phyloP scores from a whole-genome alignment of 2,797 vertebrate genomes.

The Philypnodon macrostomus region DNA sequence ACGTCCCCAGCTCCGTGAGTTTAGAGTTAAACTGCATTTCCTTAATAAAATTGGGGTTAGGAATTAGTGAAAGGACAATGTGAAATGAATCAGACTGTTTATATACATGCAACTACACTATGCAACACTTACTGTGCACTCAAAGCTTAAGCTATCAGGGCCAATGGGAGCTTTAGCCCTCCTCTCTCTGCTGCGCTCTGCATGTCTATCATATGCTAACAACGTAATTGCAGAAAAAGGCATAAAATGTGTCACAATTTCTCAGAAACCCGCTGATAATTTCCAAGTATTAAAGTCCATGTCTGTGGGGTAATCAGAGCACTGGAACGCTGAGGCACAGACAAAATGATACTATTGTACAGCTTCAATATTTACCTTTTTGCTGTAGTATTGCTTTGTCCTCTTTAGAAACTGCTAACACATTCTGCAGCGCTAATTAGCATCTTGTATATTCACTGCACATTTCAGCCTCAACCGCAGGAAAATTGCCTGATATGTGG shows the following conservation, averaged over 20 bases:
- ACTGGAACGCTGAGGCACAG: conserved; percentile 23
- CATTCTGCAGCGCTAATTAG: conserved; percentile 61
- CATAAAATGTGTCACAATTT: conserved; percentile 35
- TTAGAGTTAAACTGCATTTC: conserved; percentile 48
- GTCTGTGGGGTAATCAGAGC: conserved; percentile 27
- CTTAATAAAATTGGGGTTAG: conserved; percentile 59
- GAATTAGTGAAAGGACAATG: conserved; percentile 62
- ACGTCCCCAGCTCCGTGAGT: conserved; percentile 44
- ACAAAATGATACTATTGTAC: conserved; percentile 41
- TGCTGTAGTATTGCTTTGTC: conserved; percentile 42
- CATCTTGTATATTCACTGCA: conserved; percentile 26
- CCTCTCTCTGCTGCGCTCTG: conserved; percentile 6
- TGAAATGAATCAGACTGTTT: conserved; percentile 53
- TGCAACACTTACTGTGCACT: conserved; percentile 45
- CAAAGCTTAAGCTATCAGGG: conserved; percentile 41
- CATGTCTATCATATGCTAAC: conserved; percentile 48
- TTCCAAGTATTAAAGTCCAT: conserved; percentile 39
- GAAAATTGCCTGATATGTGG: conserved; percentile 33
- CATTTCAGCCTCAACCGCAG: conserved; percentile 29
- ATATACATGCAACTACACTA: conserved; percentile 50
- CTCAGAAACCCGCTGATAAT: conserved; percentile 42
- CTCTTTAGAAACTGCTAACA: conserved; percentile 54
- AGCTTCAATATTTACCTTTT: conserved; percentile 61
- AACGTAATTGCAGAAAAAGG: conserved; percentile 51
- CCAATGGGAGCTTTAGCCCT: conserved; percentile 45